A percentile compares a stretch with the other conserved stretches of the same genome.
Evolutionary conservation across 2,113 vertebrate genomes (phyloP).

Genomic region (Sphaerodactylus townsendi): DNA sequence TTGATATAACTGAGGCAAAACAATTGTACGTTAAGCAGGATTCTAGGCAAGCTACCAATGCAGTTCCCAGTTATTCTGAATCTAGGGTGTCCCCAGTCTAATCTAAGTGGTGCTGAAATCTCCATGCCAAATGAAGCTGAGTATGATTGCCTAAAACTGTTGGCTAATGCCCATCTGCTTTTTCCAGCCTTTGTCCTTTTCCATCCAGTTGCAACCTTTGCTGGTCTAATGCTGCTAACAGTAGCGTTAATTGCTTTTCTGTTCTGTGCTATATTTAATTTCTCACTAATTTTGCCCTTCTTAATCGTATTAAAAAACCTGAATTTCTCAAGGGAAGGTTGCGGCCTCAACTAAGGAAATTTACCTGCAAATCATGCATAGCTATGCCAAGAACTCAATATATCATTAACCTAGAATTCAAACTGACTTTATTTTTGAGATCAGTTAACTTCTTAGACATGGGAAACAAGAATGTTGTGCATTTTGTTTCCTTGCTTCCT

Average conservation of each 20-base stretch:
- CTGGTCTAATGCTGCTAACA: slow-evolving; percentile 30
- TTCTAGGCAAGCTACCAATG: neutral
- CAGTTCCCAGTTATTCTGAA: fast-evolving
- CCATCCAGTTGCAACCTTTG: neutral
- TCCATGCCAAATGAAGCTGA: neutral
- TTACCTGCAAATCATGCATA: slow-evolving; percentile 53
- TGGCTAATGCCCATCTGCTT: neutral
- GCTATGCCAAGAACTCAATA: slow-evolving; percentile 41
- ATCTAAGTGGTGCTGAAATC: neutral
- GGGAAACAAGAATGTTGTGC: neutral
- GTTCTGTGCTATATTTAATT: slow-evolving; percentile 66
- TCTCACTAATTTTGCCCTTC: slow-evolving; percentile 68
- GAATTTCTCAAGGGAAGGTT: slow-evolving; percentile 71
- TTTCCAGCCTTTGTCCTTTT: slow-evolving; percentile 36
- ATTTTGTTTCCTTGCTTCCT: neutral
- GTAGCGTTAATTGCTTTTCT: slow-evolving; percentile 65
- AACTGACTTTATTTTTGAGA: slow-evolving; percentile 24
- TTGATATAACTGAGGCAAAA: slow-evolving; percentile 19
- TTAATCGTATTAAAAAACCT: slow-evolving; percentile 68
- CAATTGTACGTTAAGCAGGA: neutral
- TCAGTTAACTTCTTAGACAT: slow-evolving; percentile 38
- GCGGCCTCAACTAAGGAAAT: slow-evolving; percentile 66
- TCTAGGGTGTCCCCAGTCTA: fast-evolving
- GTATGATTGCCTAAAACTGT: neutral
- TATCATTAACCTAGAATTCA: slow-evolving; percentile 71